Evolutionary conservation across 2,797 vertebrate genomes (phyloP).

Genomic region (Typhlichthys eigenmanni): DNA sequence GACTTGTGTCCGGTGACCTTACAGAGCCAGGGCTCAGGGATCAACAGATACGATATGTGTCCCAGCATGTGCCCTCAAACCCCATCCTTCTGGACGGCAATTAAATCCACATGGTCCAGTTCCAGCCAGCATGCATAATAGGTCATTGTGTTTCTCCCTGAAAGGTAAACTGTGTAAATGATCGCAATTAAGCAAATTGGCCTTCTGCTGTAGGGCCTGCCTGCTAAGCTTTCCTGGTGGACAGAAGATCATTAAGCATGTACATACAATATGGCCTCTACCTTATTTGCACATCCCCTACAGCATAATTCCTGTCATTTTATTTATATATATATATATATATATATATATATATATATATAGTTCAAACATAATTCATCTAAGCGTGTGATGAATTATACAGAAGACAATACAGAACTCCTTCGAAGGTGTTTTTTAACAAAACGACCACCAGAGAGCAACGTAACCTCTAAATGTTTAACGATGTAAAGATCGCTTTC

Average conservation of each 20-base stretch:
- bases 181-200: slow-evolving; percentile 40
- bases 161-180: slow-evolving; percentile 34
- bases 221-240: not conserved
- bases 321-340: too few species aligned
- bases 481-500: not conserved
- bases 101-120: slow-evolving; percentile 42
- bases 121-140: slow-evolving; percentile 21
- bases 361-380: too few species aligned
- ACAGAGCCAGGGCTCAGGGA: slow-evolving; percentile 24
- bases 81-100: slow-evolving; percentile 11
- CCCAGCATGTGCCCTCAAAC: not conserved
- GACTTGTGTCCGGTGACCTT: slow-evolving; percentile 16
- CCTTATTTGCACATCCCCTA: too few species aligned
- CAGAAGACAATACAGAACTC: not conserved
- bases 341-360: too few species aligned
- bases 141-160: slow-evolving; percentile 28
- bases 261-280: not conserved
- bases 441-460: slow-evolving; percentile 56
- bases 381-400: not conserved
- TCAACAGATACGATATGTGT: slow-evolving; percentile 30
- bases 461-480: slow-evolving; percentile 13
- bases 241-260: not conserved
- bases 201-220: slow-evolving; percentile 2
- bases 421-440: slow-evolving; percentile 26
- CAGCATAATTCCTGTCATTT: too few species aligned